These are phyloP conservation scores for Listrodromus nycthemerus DNA, from an alignment of 2,888 invertebrate species.

Conservation along the genomic window DNA sequence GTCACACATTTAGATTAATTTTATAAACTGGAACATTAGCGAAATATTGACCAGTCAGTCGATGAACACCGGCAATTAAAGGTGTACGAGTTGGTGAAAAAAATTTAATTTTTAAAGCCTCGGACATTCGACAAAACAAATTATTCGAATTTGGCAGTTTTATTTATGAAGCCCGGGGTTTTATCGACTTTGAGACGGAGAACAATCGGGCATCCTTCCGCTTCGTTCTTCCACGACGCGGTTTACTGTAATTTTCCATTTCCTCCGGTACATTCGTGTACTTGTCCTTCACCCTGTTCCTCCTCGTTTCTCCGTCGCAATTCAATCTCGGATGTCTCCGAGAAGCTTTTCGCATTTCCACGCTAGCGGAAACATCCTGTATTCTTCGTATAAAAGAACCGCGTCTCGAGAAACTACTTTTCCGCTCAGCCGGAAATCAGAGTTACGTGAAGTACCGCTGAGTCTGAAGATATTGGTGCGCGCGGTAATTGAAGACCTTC, in stretches of 20 bases:
- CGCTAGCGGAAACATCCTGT: constrained; percentile 1
- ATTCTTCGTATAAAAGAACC: constrained; percentile 7
- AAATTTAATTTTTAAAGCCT: neutral
- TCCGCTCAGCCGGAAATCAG: constrained; percentile 43
- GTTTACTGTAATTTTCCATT: constrained; percentile 28
- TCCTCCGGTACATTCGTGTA: neutral
- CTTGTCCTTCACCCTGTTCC: neutral
- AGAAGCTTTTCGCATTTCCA: constrained; percentile 13
- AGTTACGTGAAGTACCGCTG: constrained; percentile 18
- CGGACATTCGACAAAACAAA: neutral
- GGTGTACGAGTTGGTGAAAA: neutral
- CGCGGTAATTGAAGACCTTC: constrained; percentile 47
- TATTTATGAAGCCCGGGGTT: neutral
- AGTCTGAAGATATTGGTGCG: neutral
- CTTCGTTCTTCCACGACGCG: neutral
- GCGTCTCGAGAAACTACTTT: constrained; percentile 36
- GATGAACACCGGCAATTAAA: neutral
- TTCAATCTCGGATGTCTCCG: constrained; percentile 1
- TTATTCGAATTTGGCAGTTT: neutral
- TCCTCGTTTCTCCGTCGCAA: neutral
- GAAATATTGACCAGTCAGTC: neutral
- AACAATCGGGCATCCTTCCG: neutral
- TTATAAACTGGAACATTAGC: neutral
- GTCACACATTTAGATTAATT: constrained; percentile 16
- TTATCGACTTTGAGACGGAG: neutral